Evolutionary conservation across 1,140 invertebrate genomes (phyloP), one percentile per base, ranked within the genome.

Genomic region (Drosophila sp.): DNA sequence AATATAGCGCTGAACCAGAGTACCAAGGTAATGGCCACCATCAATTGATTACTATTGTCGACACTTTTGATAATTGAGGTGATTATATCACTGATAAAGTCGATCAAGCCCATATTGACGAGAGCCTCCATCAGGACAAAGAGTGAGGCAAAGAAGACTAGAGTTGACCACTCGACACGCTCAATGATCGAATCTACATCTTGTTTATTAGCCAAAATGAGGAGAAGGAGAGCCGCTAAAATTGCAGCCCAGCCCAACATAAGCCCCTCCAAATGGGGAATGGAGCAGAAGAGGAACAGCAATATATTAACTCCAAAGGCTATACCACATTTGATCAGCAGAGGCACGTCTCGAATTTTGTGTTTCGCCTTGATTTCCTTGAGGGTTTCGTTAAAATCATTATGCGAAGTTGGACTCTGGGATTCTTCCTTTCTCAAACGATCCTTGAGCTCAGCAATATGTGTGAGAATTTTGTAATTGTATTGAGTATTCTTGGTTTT

Each of bases 51-150:
- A 1, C 94, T 92, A 18, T 93, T 92, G 7, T 92, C 91, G 0
- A 96, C 94, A 0, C 92, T 92, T 34, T 93, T 76, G 21, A 97
- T 95, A 0, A 96, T 65, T 2, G 72, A 74, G 64, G 95, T 93
- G 0, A 95, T 95, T 70, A 93, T 91, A 0, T 93, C 89, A 1
- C 95, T 95, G 29, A 97, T 94, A 92, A 93, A 96, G 1, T 92
- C 92, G 1, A 97, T 94, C 0, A 97, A 82, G 2, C 95, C 95
- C 27, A 97, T 77, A 70, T 93, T 91, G 0, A 94, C 92, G n/a
- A 97, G 82, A 7, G 94, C 95, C 91, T 96, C 95, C 95, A 96
- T 96, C 1, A 97, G 92, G n/a, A 96, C 94, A 72, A 97, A 97
- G 0, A 97, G 91, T 0, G 95, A 94, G 1, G 95, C 95, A 78